These are phyloP conservation scores for Caprella mutica DNA, from an alignment of 2,888 invertebrate genomes.

Conservation along the genomic window DNA sequence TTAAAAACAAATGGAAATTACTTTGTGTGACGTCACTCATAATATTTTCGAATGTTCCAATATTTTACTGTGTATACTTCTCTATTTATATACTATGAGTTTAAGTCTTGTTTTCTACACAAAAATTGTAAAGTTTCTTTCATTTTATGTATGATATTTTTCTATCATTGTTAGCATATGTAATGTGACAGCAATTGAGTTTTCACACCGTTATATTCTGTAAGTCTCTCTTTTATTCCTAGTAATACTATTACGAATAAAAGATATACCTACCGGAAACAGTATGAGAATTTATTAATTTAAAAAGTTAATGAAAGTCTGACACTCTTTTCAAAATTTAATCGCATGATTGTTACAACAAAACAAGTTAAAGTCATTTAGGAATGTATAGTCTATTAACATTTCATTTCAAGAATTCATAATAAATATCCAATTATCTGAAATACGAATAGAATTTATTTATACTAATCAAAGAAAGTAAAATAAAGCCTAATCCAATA, in stretches of 20 bases:
- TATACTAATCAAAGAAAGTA: not conserved
- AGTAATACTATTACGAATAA: conserved; percentile 3
- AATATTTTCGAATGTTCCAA: too few relatives aligned
- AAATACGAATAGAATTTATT: not conserved
- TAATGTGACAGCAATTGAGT: not conserved
- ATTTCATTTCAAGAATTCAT: too few relatives aligned
- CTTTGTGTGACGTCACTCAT: too few relatives aligned
- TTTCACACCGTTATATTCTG: not conserved
- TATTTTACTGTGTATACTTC: not conserved
- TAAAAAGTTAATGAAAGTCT: too few relatives aligned
- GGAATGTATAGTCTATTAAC: too few relatives aligned
- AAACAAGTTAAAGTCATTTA: too few relatives aligned
- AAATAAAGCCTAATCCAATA: too few relatives aligned
- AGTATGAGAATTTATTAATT: not conserved
- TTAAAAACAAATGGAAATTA: too few relatives aligned
- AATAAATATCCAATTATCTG: not conserved
- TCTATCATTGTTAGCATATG: not conserved
- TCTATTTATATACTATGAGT: not conserved
- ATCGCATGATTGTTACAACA: too few relatives aligned
- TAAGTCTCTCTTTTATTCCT: not conserved
- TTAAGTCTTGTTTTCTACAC: not conserved
- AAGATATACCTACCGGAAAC: not conserved
- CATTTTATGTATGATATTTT: not conserved
- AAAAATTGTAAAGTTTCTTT: not conserved
- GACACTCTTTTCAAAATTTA: too few relatives aligned